These are phyloP conservation scores for Oegoconia quadripuncta DNA, from an alignment of 2,888 invertebrate species.

Conservation along the genomic window DNA sequence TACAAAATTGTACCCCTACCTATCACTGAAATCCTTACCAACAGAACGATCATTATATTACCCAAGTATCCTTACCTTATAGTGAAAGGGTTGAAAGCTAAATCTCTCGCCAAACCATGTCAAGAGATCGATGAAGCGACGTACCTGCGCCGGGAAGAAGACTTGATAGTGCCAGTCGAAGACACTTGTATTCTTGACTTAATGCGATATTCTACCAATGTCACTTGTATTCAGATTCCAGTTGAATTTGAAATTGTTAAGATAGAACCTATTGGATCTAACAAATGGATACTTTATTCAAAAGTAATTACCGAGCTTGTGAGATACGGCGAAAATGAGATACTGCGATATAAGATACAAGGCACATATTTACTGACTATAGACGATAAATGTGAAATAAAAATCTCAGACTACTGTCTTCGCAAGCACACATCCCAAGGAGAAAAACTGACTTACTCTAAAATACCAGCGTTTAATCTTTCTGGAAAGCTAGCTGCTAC, in stretches of 20 bases:
- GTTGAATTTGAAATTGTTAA: neutral
- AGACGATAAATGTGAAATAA: neutral
- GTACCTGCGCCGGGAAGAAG: neutral
- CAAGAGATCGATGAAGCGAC: slow-evolving; percentile 6
- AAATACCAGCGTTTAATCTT: neutral
- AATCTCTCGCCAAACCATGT: slow-evolving; percentile 17
- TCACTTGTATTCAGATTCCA: slow-evolving; percentile 1
- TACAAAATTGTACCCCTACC: slow-evolving; percentile 17
- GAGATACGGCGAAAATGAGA: neutral
- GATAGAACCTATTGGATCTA: neutral
- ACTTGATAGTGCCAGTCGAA: slow-evolving; percentile 1
- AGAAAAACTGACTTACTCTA: neutral
- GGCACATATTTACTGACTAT: neutral
- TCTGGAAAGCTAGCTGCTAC: neutral
- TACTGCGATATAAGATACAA: neutral
- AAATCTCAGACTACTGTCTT: neutral
- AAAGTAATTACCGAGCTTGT: neutral
- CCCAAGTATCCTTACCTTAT: slow-evolving; percentile 21
- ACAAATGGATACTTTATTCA: neutral
- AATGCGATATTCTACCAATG: neutral
- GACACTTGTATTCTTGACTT: neutral
- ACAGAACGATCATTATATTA: slow-evolving; percentile 12
- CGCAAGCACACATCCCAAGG: neutral
- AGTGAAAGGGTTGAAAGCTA: slow-evolving; percentile 16
- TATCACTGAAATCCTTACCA: slow-evolving; percentile 4